Percentiles rank a stretch among this genome's conserved stretches.
Conservation (phyloP, 2,888 invertebrate genomes). For the Spatulosminthurus flaviceps region DNA sequence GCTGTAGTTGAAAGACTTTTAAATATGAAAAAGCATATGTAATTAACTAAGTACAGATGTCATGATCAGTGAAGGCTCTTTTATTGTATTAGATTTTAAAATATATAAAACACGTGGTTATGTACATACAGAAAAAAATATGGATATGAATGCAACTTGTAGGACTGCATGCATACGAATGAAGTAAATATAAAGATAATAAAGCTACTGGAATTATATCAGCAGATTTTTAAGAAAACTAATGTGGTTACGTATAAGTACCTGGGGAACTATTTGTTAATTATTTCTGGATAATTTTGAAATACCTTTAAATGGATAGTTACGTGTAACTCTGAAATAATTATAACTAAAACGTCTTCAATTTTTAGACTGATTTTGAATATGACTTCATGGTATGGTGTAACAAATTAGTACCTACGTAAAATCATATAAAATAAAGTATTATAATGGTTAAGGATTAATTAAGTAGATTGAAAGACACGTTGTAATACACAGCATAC, state of each 20-base stretch:
- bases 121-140: no score
- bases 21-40: no score
- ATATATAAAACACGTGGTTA: no score
- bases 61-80: no score
- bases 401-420: not conserved
- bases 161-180: no score
- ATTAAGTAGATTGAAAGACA: not conserved
- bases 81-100: no score
- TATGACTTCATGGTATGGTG: conserved; percentile 19
- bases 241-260: not conserved
- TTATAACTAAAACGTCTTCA: conserved; percentile 4
- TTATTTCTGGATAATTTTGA: conserved; percentile 2
- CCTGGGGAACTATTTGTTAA: conserved; percentile 2
- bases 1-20: no score
- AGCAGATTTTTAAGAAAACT: not conserved
- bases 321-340: not conserved
- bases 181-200: no score
- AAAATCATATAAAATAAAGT: not conserved
- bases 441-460: no score
- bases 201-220: not conserved
- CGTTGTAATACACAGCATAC: no score
- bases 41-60: no score
- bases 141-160: no score
- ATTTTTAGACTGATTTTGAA: conserved; percentile 27
- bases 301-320: not conserved